These are phyloP conservation scores for Ploceus nigricollis DNA, from an alignment of 2,113 vertebrate species.

Conservation along the genomic window DNA sequence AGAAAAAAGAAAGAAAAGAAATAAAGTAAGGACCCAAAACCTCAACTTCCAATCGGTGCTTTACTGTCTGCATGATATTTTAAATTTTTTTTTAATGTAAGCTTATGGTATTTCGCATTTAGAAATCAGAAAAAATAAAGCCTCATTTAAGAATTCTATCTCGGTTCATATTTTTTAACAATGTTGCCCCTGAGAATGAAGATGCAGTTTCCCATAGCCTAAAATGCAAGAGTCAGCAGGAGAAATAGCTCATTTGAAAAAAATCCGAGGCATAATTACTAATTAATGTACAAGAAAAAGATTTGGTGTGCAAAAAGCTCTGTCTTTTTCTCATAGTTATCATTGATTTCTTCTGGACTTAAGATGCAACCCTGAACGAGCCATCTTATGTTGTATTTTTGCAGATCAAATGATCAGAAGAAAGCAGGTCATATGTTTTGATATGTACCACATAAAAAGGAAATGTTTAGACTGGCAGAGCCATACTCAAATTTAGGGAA, in stretches of 20 bases:
- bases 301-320: neutral
- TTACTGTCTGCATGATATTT: neutral
- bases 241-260: constrained; percentile 27
- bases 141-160: neutral
- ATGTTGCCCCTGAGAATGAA: neutral
- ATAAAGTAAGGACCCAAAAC: neutral
- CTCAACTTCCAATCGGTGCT: neutral
- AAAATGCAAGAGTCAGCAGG: constrained; percentile 41
- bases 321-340: neutral
- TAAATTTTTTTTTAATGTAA: neutral
- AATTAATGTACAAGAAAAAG: constrained; percentile 22
- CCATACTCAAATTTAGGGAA: neutral
- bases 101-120: neutral
- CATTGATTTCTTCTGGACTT: neutral
- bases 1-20: neutral
- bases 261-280: neutral
- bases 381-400: neutral
- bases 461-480: neutral
- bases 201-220: neutral
- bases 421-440: neutral
- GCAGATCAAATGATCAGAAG: neutral
- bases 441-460: neutral
- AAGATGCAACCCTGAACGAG: neutral
- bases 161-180: neutral
- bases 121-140: neutral